A percentile compares a stretch with the other conserved stretches of the same genome.
These are phyloP conservation scores for Sebastes oblongus DNA, from an alignment of 2,797 vertebrate genomes.

Conservation along the genomic window DNA sequence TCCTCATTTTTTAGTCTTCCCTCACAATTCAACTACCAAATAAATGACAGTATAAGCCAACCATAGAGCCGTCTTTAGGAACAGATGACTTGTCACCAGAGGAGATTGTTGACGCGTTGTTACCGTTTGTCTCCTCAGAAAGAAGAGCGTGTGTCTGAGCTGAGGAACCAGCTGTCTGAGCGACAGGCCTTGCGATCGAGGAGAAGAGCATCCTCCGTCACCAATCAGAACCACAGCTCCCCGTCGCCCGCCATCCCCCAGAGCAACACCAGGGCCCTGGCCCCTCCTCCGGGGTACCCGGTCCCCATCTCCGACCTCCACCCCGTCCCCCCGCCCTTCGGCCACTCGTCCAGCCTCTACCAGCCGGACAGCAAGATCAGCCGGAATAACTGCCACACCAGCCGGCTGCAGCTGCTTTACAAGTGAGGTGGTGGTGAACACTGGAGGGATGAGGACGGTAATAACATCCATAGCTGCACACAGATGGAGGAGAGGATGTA, in stretches of 20 bases:
- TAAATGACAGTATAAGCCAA: not conserved
- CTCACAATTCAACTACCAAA: not conserved
- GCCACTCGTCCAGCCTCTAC: conserved; percentile 82
- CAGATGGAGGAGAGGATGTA: not conserved
- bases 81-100: not conserved
- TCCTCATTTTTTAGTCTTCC: not conserved
- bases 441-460: not conserved
- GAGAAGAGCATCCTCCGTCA: conserved; percentile 81
- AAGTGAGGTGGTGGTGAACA: conserved; percentile 77
- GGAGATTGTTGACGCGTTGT: not conserved
- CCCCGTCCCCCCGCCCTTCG: conserved; percentile 77
- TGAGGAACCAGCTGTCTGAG: conserved; percentile 90
- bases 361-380: conserved; percentile 85
- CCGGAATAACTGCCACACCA: conserved; percentile 89
- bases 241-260: conserved; percentile 63
- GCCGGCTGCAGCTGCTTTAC: conserved; percentile 90
- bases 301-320: conserved; percentile 72
- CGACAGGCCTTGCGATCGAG: conserved; percentile 88
- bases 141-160: conserved; percentile 89
- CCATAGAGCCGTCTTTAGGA: not conserved
- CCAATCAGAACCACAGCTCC: conserved; percentile 78
- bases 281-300: conserved; percentile 78
- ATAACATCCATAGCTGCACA: not conserved
- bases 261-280: conserved; percentile 74
- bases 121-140: conserved; percentile 79